Evolutionary conservation across 2,797 vertebrate genomes (phyloP), one percentile per base, ranked within the genome.

Genomic region (Cygnus olor): DNA sequence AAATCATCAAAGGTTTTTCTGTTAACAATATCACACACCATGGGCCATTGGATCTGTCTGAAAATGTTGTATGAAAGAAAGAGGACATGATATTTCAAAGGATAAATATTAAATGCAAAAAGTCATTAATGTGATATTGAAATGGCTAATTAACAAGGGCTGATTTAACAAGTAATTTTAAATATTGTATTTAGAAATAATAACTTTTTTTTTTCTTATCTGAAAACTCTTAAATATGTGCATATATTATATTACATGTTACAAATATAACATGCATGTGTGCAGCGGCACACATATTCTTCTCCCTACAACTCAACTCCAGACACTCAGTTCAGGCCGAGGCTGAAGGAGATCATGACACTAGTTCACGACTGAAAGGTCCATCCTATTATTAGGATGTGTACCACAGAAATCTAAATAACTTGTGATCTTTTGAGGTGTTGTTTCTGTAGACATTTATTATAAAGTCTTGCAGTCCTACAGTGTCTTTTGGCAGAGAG

Each of bases 401-500:
- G 44, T n/a, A 40, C 21, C 13, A 34, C 5, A 32, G 57, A 68
- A 80, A 47, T 38, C 22, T 47, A 47, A 45, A 25, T 34, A 11
- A 58, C 11, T 60, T 11, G 14, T 0, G 21, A 49, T 45, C n/a
- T 74, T 63, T 47, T 21, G 18, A 58, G 20, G 3, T 73, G 21
- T 44, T 1, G 0, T 32, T 14, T 47, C 72, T 82, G 16, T 36
- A 19, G 16, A 44, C 21, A 61, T 76, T 83, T 61, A 56, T 68
- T 1, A 1, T 34, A n/a, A 71, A 51, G 4, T 25, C n/a, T 64
- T 7, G 0, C 17, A 85, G 53, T 22, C 45, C 20, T 54, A 1
- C 57, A 32, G 32, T 63, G 5, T 16, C 38, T 88, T 83, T 87
- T 77, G 34, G 21, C 24, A 6, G 7, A 56, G 32, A 73, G 4